Percentiles rank a stretch among this genome's conserved stretches.
Conservation (phyloP, 2,113 vertebrate genomes). For the Cricetomys ansorgei region DNA sequence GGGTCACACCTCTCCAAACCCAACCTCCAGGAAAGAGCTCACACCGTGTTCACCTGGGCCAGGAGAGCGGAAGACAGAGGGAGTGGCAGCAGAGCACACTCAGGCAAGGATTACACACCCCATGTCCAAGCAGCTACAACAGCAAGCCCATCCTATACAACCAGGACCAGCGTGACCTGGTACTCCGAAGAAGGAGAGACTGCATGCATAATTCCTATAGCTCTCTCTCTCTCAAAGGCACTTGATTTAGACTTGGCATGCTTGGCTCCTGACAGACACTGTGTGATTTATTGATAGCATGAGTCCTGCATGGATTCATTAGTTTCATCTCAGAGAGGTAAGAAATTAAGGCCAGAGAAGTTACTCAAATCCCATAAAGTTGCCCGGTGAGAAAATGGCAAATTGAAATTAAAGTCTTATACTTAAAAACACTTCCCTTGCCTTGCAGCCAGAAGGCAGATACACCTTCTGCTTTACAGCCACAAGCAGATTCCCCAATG, state of each 20-base stretch:
- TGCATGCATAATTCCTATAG: background rate
- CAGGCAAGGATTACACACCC: background rate
- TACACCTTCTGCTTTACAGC: background rate
- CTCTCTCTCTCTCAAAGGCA: background rate
- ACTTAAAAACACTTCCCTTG: background rate
- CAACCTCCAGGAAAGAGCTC: background rate
- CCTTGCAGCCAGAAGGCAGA: background rate
- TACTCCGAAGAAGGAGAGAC: background rate
- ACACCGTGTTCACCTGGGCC: background rate
- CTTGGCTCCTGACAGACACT: background rate
- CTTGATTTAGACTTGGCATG: background rate
- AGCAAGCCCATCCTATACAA: background rate
- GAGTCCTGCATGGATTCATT: background rate
- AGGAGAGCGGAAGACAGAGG: background rate
- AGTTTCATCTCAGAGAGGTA: background rate
- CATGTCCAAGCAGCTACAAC: background rate
- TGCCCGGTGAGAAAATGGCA: background rate
- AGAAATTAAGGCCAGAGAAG: constrained; percentile 41
- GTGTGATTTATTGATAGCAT: background rate
- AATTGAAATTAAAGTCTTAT: background rate
- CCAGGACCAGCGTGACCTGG: background rate
- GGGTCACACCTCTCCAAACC: background rate
- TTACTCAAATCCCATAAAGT: background rate
- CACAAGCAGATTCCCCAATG: background rate
- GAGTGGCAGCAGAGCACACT: background rate